These are phyloP conservation scores for Odontamblyopus lacepedii DNA, from an alignment of 2,797 vertebrate genomes.

Conservation along the genomic window DNA sequence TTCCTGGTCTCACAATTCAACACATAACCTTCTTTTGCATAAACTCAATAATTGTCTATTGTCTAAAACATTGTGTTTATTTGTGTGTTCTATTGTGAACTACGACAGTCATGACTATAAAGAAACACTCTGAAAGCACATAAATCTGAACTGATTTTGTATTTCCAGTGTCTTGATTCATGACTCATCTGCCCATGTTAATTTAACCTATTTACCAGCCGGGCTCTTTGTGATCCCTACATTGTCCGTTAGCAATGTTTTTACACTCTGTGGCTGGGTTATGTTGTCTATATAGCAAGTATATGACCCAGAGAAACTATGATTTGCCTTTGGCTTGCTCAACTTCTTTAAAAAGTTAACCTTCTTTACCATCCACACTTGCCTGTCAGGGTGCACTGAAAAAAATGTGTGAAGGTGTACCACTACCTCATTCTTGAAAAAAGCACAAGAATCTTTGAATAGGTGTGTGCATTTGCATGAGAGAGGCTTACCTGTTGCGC, in stretches of 20 bases:
- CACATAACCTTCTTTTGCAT: constrained; percentile 40
- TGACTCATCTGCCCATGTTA: no score
- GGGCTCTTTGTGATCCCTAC: neutral
- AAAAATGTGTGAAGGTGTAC: constrained; percentile 37
- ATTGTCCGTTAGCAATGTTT: neutral
- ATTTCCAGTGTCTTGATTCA: neutral
- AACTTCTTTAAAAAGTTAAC: constrained; percentile 58
- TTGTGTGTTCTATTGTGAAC: no score
- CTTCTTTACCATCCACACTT: constrained; percentile 64
- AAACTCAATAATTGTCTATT: constrained; percentile 12
- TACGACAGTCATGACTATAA: no score
- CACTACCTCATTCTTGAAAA: constrained; percentile 29
- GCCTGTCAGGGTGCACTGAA: constrained; percentile 59
- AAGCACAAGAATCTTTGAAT: constrained; percentile 62
- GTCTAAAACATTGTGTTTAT: no score
- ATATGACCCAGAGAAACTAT: constrained; percentile 8
- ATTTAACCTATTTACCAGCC: neutral
- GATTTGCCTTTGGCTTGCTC: constrained; percentile 29
- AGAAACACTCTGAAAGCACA: no score
- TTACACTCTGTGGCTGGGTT: neutral
- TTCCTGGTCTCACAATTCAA: constrained; percentile 54
- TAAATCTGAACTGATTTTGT: neutral
- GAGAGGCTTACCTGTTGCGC: constrained; percentile 77
- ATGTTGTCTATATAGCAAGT: neutral
- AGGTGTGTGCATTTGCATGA: constrained; percentile 69